phyloP scores from a whole-genome alignment of 35 echinoderm and acorn worm species.

The Heliocidaris tuberculata region DNA sequence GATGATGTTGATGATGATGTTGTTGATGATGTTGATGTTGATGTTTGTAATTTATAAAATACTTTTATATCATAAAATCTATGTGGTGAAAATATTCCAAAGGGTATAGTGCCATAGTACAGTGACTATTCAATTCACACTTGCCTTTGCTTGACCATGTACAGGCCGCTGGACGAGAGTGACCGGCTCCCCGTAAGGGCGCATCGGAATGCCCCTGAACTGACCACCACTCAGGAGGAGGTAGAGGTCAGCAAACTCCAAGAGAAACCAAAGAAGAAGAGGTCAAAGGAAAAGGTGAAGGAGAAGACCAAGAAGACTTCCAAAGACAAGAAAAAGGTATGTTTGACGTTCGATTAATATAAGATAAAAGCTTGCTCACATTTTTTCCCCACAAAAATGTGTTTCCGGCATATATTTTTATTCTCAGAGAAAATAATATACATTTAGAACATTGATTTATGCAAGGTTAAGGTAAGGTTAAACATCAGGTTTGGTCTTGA shows the following conservation, averaged over 20 bases:
- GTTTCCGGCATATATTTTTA: no score
- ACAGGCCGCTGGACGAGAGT: conserved; percentile 76
- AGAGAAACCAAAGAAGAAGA: conserved; percentile 61
- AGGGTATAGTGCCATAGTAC: background rate
- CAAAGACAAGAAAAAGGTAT: conserved; percentile 92
- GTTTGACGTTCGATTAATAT: background rate
- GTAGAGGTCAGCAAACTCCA: conserved; percentile 42
- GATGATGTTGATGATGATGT: background rate
- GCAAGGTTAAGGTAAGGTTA: no score
- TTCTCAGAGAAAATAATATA: no score
- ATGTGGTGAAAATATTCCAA: background rate
- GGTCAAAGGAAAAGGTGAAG: conserved; percentile 55
- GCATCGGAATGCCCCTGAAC: conserved; percentile 56
- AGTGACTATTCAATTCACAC: background rate
- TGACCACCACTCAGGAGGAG: conserved; percentile 38
- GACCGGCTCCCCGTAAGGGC: conserved; percentile 72
- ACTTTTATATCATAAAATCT: background rate
- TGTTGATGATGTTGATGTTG: background rate
- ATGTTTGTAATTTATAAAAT: background rate
- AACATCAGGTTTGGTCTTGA: no score
- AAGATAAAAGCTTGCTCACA: no score
- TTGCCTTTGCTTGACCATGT: background rate
- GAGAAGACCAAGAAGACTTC: conserved; percentile 68
- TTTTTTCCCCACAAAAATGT: no score
- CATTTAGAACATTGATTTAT: no score